Conservation (phyloP, 2,797 vertebrate genomes). For the Coregonus ussuriensis region DNA sequence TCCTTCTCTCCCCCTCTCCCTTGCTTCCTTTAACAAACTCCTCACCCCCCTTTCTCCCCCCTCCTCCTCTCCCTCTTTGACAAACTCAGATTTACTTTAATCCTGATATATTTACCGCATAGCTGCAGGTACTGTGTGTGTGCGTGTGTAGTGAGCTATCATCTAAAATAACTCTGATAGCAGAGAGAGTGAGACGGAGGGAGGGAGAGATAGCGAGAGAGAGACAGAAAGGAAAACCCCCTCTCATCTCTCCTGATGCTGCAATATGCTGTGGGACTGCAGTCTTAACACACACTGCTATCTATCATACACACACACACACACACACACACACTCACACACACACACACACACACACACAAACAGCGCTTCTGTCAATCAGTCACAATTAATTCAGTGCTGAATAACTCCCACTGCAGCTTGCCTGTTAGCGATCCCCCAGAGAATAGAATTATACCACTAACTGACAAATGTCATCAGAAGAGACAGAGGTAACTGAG, state of each 20-base stretch:
- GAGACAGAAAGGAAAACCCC: not conserved
- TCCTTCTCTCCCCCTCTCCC: not conserved
- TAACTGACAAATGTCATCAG: constrained; percentile 31
- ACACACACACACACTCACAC: not conserved
- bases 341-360: not conserved
- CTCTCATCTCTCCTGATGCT: not conserved
- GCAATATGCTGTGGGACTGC: not conserved
- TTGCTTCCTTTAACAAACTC: not conserved
- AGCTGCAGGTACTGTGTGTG: not conserved
- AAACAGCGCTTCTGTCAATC: constrained; percentile 20
- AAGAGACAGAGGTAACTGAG: constrained; percentile 14
- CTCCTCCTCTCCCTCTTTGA: not conserved
- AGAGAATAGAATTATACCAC: constrained; percentile 27
- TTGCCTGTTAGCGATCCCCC: constrained; percentile 25
- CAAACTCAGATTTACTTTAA: not conserved
- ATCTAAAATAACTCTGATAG: constrained; percentile 12
- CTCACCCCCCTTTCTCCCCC: not conserved
- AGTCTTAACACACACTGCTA: not conserved
- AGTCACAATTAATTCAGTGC: constrained; percentile 24
- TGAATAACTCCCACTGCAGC: constrained; percentile 39
- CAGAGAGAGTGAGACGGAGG: not conserved
- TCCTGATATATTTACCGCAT: not conserved
- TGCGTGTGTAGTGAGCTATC: not conserved
- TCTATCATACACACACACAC: not conserved
- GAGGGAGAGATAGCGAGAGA: not conserved